Conservation (phyloP, 2,888 invertebrate genomes). For the Tenthredo mesomela region DNA sequence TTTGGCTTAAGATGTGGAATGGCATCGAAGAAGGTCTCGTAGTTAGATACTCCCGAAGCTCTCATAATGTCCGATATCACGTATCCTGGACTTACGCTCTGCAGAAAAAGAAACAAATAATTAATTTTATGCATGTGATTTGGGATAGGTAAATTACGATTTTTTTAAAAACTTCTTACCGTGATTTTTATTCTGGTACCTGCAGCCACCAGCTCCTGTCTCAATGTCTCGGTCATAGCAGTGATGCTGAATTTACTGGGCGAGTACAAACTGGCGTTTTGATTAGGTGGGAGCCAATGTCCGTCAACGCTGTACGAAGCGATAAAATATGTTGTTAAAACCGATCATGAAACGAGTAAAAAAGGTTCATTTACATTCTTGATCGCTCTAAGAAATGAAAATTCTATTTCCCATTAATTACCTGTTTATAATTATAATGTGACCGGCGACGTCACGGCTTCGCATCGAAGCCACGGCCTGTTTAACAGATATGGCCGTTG, state of each 20-base stretch:
- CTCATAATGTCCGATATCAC: constrained; percentile 70
- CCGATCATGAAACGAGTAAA: background rate
- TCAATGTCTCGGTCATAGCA: constrained; percentile 76
- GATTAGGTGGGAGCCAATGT: constrained; percentile 62
- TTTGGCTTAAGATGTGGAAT: constrained; percentile 77
- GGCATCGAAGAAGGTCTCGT: constrained; percentile 70
- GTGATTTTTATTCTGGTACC: constrained; percentile 76
- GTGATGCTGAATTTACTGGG: constrained; percentile 32
- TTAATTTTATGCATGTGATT: background rate
- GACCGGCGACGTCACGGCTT: constrained; percentile 79
- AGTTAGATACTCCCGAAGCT: constrained; percentile 59
- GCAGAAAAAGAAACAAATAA: background rate
- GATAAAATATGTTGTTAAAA: background rate
- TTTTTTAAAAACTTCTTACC: constrained; percentile 64
- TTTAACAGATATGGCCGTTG: constrained; percentile 80
- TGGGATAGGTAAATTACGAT: no score
- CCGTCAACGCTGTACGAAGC: constrained; percentile 67
- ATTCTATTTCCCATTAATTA: constrained; percentile 60
- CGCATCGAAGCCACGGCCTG: constrained; percentile 81
- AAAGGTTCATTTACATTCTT: background rate
- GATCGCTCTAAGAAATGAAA: background rate
- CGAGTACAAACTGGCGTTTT: constrained; percentile 60
- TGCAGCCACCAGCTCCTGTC: constrained; percentile 77
- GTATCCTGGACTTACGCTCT: constrained; percentile 75
- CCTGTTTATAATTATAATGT: constrained; percentile 84